phyloP scores from a whole-genome alignment of 1,140 invertebrate genomes.

The Hypothenemus hampei region DNA sequence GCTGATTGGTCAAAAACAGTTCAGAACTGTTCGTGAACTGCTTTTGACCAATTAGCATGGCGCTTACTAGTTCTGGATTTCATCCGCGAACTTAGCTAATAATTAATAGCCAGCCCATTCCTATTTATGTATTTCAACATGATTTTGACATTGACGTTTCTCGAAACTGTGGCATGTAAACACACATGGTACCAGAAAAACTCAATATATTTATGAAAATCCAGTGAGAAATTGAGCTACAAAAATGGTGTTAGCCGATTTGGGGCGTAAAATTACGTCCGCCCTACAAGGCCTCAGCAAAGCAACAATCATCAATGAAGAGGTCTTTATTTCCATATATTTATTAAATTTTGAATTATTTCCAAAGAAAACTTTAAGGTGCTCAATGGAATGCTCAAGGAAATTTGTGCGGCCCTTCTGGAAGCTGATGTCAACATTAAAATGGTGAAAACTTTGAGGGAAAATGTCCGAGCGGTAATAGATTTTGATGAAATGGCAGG shows the following conservation, averaged over 20 bases:
- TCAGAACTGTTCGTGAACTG: too few species aligned
- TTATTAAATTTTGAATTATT: conserved; percentile 10
- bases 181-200: too few species aligned
- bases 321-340: conserved; percentile 58
- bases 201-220: too few species aligned
- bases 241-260: conserved; percentile 95
- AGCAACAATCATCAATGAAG: conserved; percentile 98
- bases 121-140: too few species aligned
- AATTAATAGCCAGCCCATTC: too few species aligned
- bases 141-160: too few species aligned
- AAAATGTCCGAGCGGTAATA: conserved; percentile 97
- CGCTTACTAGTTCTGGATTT: too few species aligned
- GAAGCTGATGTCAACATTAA: conserved; percentile 99
- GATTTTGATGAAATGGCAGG: conserved; percentile 99
- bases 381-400: conserved; percentile 98
- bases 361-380: conserved; percentile 59
- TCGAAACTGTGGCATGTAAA: too few species aligned
- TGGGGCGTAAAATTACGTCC: conserved; percentile 98
- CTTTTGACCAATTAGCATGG: too few species aligned
- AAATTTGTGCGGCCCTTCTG: conserved; percentile 93
- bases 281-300: conserved; percentile 95
- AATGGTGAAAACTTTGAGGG: conserved; percentile 91
- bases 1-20: too few species aligned
- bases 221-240: conserved; percentile 2
- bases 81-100: too few species aligned